Evolutionary conservation across 2,888 invertebrate genomes (phyloP).

Genomic region (Homarus gammarus): DNA sequence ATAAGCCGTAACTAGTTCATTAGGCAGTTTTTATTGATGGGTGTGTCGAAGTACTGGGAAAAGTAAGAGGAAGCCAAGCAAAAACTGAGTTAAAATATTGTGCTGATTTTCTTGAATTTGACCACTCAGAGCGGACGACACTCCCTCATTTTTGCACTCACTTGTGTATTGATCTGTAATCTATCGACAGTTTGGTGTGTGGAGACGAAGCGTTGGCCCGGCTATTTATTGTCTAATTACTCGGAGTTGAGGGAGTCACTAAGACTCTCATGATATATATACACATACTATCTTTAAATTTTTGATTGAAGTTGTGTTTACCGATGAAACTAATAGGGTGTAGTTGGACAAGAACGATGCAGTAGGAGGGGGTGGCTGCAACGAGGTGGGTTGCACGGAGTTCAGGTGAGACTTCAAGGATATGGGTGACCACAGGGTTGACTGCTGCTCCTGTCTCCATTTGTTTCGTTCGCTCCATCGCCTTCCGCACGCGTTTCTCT

Average conservation of each 20-base stretch:
- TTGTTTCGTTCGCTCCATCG: conserved; percentile 16
- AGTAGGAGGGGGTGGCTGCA: background rate
- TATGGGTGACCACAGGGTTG: conserved; percentile 58
- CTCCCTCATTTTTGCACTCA: background rate
- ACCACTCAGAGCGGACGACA: conserved; percentile 3
- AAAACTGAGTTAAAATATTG: conserved; percentile 3
- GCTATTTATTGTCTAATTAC: no score
- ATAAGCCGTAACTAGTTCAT: background rate
- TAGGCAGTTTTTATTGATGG: background rate
- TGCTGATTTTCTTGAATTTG: conserved; percentile 26
- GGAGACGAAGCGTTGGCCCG: no score
- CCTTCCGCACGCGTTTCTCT: background rate
- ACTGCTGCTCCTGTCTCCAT: conserved; percentile 24
- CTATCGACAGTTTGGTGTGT: background rate
- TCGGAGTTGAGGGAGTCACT: no score
- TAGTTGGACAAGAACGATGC: background rate
- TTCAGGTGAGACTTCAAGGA: conserved; percentile 55
- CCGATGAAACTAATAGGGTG: no score
- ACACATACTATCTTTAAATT: no score
- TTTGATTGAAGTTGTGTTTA: no score
- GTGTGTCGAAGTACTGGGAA: background rate
- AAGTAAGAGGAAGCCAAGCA: background rate
- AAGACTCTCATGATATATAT: no score
- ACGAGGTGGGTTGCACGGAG: conserved; percentile 36
- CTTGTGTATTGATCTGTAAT: background rate